Base-by-base conservation (phyloP, 2,113 vertebrate species). In the Tragelaphus scriptus region DNA sequence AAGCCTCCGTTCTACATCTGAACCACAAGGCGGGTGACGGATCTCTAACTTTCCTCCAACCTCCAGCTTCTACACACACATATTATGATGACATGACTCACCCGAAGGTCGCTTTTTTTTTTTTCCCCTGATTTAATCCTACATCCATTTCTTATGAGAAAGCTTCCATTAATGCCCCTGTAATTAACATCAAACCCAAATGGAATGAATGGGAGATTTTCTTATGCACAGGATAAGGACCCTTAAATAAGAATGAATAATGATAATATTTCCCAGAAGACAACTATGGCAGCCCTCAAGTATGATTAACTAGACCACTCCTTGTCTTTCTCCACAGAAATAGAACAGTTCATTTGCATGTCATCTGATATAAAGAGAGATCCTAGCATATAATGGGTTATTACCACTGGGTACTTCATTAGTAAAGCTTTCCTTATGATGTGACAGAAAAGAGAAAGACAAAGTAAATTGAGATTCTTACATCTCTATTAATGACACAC, bases 241-340 rank as follows among this genome's bases (percentile, higher is more conserved):
- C 86, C 97, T 98, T 98, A 98, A 98, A 97, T 98, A 97, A 97
- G 96, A 97, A 98, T 98, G 97, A 98, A 97, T 97, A 98, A 98
- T 98, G 97, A 96, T 95, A 95, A 97, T 97, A 98, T 98, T 98
- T 98, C 98, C 98, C 98, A 98, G 95, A 98, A 98, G 98, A 97
- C 95, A 97, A 96, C 96, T 36, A 96, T 88, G 94, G 97, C 97
- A 98, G 95, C 82, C 93, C 97, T 98, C 97, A 98, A 98, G 97
- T 93, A 97, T 98, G 98, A 98, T 98, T 98, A 98, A 98, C 97
- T 97, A 97, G 94, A 95, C 95, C 95, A 95, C 82, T 98, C 91
- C 97, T 95, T 89, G 90, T 97, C 92, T 96, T 65, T 92, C 79
- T 82, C 91, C 91, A 87, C 91, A 94, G 88, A 98, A 97, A 98